Evolutionary conservation across 2,113 vertebrate species (phyloP).

Genomic region (Chauna torquata): DNA sequence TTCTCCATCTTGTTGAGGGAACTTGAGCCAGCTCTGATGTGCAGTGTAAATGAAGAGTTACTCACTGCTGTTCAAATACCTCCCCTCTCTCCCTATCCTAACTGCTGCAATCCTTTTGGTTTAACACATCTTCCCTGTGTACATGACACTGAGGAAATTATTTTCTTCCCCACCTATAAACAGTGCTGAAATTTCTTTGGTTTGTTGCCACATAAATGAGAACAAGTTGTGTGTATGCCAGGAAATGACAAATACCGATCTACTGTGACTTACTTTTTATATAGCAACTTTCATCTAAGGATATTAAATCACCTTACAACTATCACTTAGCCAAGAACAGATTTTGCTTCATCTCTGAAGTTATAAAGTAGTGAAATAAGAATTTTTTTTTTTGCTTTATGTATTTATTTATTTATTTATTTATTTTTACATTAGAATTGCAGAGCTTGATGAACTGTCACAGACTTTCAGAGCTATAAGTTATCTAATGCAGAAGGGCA

Average conservation of each 20-base stretch:
- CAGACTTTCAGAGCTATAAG: not conserved
- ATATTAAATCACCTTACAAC: constrained; percentile 7
- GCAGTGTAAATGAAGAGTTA: not conserved
- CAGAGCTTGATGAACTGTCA: not conserved
- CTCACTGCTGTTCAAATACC: not conserved
- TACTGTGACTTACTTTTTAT: constrained; percentile 26
- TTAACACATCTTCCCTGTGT: not conserved
- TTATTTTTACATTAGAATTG: not conserved
- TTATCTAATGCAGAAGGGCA: not conserved
- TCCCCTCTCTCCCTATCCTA: not conserved
- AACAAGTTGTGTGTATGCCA: not conserved
- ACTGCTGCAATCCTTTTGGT: not conserved
- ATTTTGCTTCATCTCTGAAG: not conserved
- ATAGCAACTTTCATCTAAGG: not conserved
- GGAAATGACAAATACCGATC: constrained; percentile 41
- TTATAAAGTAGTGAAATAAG: not conserved
- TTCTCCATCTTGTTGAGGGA: not conserved
- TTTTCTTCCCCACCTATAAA: not conserved
- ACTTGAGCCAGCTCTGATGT: not conserved
- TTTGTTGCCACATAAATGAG: not conserved
- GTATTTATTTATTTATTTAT: not conserved
- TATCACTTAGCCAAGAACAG: not conserved
- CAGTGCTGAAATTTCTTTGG: not conserved
- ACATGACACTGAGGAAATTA: not conserved
- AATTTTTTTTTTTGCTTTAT: not conserved